Conservation (phyloP, 2,888 invertebrate species). For the Margaritifera margaritifera region DNA sequence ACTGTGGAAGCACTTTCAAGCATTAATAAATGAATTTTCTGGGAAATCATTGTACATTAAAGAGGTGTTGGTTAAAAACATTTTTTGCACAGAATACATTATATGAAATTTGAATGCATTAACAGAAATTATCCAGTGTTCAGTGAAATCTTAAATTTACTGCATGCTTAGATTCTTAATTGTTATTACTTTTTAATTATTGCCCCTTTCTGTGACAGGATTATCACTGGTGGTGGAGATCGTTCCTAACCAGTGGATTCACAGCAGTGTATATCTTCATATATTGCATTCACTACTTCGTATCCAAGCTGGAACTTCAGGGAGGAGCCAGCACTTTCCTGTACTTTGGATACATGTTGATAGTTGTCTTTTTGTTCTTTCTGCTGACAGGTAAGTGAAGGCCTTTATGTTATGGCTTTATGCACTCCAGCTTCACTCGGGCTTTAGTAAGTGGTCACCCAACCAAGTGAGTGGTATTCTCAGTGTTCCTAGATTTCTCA, state of each 20-base stretch:
- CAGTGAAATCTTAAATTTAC: too few relatives aligned
- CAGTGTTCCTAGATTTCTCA: background rate
- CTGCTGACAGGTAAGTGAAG: slow-evolving; percentile 86
- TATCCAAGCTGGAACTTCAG: slow-evolving; percentile 94
- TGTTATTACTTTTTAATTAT: too few relatives aligned
- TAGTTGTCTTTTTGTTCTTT: slow-evolving; percentile 99
- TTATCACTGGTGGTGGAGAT: slow-evolving; percentile 99
- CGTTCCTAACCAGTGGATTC: slow-evolving; percentile 97
- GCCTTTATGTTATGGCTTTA: background rate
- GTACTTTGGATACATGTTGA: slow-evolving; percentile 97
- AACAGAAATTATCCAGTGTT: too few relatives aligned
- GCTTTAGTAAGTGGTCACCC: too few relatives aligned
- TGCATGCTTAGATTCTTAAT: too few relatives aligned
- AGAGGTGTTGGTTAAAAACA: too few relatives aligned
- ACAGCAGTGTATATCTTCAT: slow-evolving; percentile 96
- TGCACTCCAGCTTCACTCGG: background rate
- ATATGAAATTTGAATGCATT: too few relatives aligned
- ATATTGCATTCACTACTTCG: slow-evolving; percentile 98
- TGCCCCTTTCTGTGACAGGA: slow-evolving; percentile 77
- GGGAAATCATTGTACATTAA: too few relatives aligned
- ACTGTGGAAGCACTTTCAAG: too few relatives aligned
- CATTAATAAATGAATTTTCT: too few relatives aligned
- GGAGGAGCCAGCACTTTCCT: slow-evolving; percentile 95
- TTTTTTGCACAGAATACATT: too few relatives aligned
- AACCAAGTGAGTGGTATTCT: background rate